Percentiles rank a stretch among this genome's conserved stretches.
These are phyloP conservation scores for Netelia virgata DNA, from an alignment of 2,888 invertebrate genomes.

Conservation along the genomic window DNA sequence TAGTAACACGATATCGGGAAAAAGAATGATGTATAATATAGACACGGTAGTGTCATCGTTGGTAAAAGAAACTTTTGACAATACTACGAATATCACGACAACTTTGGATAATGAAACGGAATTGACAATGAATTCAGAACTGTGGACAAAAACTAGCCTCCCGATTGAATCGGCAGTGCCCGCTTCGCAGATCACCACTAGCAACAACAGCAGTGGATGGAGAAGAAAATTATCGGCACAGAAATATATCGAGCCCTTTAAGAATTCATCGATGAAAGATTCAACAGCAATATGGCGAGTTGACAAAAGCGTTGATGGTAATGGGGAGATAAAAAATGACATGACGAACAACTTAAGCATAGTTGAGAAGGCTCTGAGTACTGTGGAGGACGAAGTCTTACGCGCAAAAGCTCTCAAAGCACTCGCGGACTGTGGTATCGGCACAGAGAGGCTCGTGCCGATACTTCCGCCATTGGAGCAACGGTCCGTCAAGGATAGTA, in stretches of 20 bases:
- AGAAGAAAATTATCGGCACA: constrained; percentile 7
- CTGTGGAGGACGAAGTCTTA: constrained; percentile 75
- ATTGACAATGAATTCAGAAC: neutral
- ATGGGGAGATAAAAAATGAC: constrained; percentile 45
- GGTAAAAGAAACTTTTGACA: neutral
- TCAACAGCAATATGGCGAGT: neutral
- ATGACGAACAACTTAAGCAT: constrained; percentile 72
- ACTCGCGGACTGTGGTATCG: constrained; percentile 78
- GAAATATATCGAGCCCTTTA: constrained; percentile 1
- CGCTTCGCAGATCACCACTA: neutral
- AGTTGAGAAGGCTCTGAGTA: constrained; percentile 77
- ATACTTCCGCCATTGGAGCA: constrained; percentile 54
- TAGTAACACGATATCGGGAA: neutral
- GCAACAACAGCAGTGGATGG: neutral
- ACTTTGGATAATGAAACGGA: neutral
- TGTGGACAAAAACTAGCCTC: neutral
- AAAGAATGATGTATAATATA: neutral
- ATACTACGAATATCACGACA: neutral
- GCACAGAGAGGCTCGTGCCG: constrained; percentile 74
- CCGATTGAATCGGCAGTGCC: neutral
- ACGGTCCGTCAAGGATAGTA: constrained; percentile 71
- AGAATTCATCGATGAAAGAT: constrained; percentile 12
- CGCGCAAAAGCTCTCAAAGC: constrained; percentile 78
- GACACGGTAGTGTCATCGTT: constrained; percentile 46
- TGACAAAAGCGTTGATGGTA: neutral